Conservation (phyloP, 2,797 vertebrate species). For the Manis javanica region DNA sequence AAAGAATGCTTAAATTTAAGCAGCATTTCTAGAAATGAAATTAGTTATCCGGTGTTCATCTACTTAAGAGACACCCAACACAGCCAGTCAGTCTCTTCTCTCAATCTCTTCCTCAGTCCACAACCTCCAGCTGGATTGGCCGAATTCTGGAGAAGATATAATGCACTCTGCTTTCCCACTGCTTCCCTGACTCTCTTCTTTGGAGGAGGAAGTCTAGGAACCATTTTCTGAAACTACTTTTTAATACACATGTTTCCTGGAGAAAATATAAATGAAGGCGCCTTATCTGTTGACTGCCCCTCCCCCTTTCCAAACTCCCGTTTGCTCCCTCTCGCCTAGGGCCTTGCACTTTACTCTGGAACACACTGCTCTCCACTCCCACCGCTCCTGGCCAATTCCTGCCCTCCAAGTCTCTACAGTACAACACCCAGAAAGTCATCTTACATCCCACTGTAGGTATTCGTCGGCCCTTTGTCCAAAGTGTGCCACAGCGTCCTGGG, state of each 20-base stretch:
- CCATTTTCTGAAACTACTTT: background rate
- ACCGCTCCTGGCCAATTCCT: background rate
- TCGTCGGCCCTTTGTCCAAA: background rate
- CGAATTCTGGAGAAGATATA: background rate
- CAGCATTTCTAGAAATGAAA: slow-evolving; percentile 55
- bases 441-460: background rate
- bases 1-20: slow-evolving; percentile 33
- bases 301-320: background rate
- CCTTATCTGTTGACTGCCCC: background rate
- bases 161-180: background rate
- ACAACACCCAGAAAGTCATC: background rate
- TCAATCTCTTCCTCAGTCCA: background rate
- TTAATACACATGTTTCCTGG: background rate
- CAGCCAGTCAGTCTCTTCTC: background rate
- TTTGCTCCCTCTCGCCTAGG: background rate
- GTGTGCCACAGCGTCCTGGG: background rate
- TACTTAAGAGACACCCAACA: background rate
- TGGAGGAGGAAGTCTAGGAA: background rate
- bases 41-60: slow-evolving; percentile 39
- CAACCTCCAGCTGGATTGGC: background rate
- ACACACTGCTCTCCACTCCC: background rate
- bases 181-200: background rate
- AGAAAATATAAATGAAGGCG: background rate
- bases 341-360: background rate
- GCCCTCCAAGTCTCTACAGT: background rate